Percentiles rank a stretch among this genome's conserved stretches.
phyloP scores from a whole-genome alignment of 2,113 vertebrate genomes.

The Leucosticte australis region DNA sequence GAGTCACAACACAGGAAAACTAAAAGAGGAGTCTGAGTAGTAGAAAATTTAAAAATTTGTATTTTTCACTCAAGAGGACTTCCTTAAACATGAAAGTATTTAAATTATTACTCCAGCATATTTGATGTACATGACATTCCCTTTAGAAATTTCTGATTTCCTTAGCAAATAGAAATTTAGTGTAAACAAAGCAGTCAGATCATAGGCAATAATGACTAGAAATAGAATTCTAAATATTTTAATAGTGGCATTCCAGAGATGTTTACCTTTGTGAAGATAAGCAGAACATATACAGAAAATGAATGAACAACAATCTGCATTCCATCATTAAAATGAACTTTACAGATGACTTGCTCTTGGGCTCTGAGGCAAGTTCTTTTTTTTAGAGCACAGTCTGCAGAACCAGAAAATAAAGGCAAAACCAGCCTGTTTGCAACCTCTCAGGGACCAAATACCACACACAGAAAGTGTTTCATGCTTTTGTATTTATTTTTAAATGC shows the following conservation, averaged over 20 bases:
- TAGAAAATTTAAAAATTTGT: not conserved
- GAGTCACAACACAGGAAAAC: not conserved
- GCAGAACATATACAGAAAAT: not conserved
- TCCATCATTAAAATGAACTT: slow-evolving; percentile 47
- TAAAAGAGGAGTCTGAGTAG: not conserved
- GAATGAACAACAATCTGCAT: slow-evolving; percentile 2
- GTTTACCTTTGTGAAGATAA: slow-evolving; percentile 47
- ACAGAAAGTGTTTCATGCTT: not conserved
- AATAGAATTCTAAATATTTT: slow-evolving; percentile 1
- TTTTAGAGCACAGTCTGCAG: slow-evolving; percentile 37
- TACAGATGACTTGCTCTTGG: slow-evolving; percentile 53
- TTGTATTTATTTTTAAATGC: not conserved
- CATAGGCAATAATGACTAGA: not conserved
- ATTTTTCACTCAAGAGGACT: not conserved
- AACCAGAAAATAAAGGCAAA: slow-evolving; percentile 54
- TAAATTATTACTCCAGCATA: not conserved
- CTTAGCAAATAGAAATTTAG: slow-evolving; percentile 7
- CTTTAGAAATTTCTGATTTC: slow-evolving; percentile 3
- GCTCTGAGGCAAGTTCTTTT: slow-evolving; percentile 12
- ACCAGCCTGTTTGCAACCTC: slow-evolving; percentile 12
- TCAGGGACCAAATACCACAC: slow-evolving; percentile 23
- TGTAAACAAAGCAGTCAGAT: not conserved
- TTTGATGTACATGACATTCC: not conserved
- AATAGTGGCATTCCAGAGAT: slow-evolving; percentile 18
- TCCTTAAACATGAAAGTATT: not conserved